Evolutionary conservation across 2,113 vertebrate genomes (phyloP), one percentile per base, ranked within the genome.

Genomic region (Nestor notabilis): DNA sequence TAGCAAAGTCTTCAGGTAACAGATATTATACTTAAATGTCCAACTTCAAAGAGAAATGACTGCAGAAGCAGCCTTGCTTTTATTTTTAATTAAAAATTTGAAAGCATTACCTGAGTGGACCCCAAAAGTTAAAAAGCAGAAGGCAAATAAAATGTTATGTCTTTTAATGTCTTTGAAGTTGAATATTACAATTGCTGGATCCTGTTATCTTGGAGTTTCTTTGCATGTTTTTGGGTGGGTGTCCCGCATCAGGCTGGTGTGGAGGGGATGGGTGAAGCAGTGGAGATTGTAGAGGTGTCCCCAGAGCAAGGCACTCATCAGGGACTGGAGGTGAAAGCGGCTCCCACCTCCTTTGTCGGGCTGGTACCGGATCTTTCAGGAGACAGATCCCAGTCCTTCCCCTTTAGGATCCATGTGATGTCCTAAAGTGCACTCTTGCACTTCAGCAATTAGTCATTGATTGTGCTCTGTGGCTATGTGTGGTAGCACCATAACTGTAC

Each of bases 81-180:
- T 93, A 93, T 94, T 97, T 96, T 96, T 90, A 96, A 97, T 96
- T 96, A 94, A 92, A 97, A 95, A 89, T 90, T 72, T 79, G 83
- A 95, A 95, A 93, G 77, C 61, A 61, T 89, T 90, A 93, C 81
- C 76, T 68, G 56, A 82, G 56, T 82, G 89, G 55, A 93, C 74
- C 80, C 65, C 44, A 92, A 82, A 93, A 92, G 74, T 95, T 93
- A 89, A 95, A 95, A 96, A 84, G 92, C 85, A 89, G 83, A 89
- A 89, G 89, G 89, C 86, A 97, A 93, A 97, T 96, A 93, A 93
- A 94, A 97, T 49, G 23, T 84, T 94, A 92, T 50, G 52, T 94
- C 55, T 92, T 56, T 55, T 63, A 87, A 61, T 53, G 68, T 68
- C 87, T 93, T 97, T 95, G 94, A 97, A 95, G 95, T 82, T 72